Percentiles rank a stretch among this genome's conserved stretches.
These are phyloP conservation scores for Acrobasis repandana DNA, from an alignment of 2,888 invertebrate genomes.

Conservation along the genomic window DNA sequence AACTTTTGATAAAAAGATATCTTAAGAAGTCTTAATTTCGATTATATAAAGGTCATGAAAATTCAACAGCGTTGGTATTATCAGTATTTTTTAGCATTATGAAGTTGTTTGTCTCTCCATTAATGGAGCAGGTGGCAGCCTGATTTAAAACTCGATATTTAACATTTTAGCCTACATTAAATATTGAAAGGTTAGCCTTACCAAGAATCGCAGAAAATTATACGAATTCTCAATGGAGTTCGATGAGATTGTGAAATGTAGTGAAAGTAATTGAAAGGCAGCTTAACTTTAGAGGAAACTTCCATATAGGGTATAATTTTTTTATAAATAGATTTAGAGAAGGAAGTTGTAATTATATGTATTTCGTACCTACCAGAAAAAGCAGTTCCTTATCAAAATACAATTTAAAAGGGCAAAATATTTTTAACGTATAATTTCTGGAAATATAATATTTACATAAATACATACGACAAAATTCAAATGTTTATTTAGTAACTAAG, in stretches of 20 bases:
- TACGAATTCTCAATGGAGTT: background rate
- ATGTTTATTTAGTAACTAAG: too few species aligned
- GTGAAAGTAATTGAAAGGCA: background rate
- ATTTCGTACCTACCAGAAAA: too few species aligned
- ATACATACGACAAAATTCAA: too few species aligned
- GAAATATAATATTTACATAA: too few species aligned
- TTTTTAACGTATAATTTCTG: too few species aligned
- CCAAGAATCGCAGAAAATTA: background rate
- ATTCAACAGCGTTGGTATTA: background rate
- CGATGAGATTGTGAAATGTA: background rate
- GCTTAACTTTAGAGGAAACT: too few species aligned
- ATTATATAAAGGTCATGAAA: constrained; percentile 5
- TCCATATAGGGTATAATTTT: background rate
- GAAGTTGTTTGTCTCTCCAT: background rate
- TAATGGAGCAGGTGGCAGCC: background rate
- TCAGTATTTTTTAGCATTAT: background rate
- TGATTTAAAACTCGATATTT: background rate
- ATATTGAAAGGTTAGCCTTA: background rate
- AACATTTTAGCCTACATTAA: too few species aligned
- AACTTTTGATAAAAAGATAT: background rate
- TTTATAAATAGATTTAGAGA: background rate
- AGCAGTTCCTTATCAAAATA: too few species aligned
- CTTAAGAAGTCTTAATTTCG: constrained; percentile 4
- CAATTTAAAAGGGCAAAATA: too few species aligned
- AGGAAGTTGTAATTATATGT: too few species aligned